Conservation (phyloP, 2,113 vertebrate species). For the Daboia siamensis region DNA sequence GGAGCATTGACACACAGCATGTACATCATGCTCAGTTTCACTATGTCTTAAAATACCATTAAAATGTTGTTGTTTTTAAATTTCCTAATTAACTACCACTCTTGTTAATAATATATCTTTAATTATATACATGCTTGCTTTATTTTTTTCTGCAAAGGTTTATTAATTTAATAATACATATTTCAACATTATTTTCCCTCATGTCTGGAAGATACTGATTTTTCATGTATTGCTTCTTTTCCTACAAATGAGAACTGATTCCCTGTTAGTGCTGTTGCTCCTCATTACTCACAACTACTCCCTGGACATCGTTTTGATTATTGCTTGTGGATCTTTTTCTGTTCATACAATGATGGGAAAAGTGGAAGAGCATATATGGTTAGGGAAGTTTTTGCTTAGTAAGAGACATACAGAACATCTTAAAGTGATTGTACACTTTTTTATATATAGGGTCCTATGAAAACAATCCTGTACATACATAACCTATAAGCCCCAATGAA, state of each 20-base stretch:
- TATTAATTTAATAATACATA: background rate
- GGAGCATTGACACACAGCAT: background rate
- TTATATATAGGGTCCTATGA: background rate
- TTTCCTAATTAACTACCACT: background rate
- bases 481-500: background rate
- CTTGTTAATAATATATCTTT: background rate
- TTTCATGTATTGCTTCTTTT: background rate
- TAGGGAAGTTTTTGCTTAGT: background rate
- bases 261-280: background rate
- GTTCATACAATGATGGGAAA: background rate
- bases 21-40: background rate
- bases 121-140: background rate
- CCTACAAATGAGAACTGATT: conserved; percentile 1
- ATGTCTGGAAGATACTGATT: background rate
- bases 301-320: background rate
- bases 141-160: background rate
- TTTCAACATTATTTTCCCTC: background rate
- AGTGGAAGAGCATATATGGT: background rate
- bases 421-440: background rate
- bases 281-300: background rate
- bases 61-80: background rate
- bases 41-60: background rate
- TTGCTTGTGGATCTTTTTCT: background rate
- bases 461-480: background rate
- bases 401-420: background rate